A percentile compares a stretch with the other conserved stretches of the same genome.
Conservation (phyloP, 2,888 invertebrate species). For the Pterostichus niger region DNA sequence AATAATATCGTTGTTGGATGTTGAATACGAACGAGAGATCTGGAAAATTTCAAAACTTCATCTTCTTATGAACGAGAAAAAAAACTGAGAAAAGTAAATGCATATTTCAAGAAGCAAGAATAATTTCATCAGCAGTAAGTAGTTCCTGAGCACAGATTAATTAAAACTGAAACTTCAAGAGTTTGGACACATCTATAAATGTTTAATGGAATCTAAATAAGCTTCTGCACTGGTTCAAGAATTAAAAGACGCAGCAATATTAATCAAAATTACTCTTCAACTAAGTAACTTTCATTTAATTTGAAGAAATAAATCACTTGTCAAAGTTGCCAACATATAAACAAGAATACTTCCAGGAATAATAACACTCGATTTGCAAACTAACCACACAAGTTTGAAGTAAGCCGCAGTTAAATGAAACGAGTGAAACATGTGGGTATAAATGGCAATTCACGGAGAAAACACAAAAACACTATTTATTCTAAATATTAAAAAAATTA, state of each 20-base stretch:
- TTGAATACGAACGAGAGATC: no score
- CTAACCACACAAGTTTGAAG: constrained; percentile 48
- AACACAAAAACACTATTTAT: constrained; percentile 61
- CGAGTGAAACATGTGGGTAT: neutral
- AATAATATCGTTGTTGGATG: no score
- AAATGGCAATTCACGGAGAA: constrained; percentile 7
- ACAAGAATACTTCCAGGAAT: constrained; percentile 33
- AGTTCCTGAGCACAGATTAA: constrained; percentile 40
- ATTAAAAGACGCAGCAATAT: constrained; percentile 47
- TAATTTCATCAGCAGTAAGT: constrained; percentile 29
- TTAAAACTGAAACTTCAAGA: constrained; percentile 47
- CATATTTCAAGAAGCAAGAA: constrained; percentile 39
- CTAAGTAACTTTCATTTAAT: constrained; percentile 47
- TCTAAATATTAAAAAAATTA: constrained; percentile 42
- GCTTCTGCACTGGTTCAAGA: constrained; percentile 34
- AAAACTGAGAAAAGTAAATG: neutral
- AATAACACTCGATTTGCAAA: constrained; percentile 55
- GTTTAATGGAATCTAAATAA: constrained; percentile 53
- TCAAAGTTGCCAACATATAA: constrained; percentile 35
- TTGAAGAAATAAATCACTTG: constrained; percentile 44
- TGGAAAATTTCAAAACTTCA: neutral
- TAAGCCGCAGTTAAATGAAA: constrained; percentile 7
- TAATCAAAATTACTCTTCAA: constrained; percentile 52
- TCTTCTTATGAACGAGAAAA: neutral
- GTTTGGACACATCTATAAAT: constrained; percentile 50